Conservation (phyloP, 2,113 vertebrate species). For the Cebus imitator region DNA sequence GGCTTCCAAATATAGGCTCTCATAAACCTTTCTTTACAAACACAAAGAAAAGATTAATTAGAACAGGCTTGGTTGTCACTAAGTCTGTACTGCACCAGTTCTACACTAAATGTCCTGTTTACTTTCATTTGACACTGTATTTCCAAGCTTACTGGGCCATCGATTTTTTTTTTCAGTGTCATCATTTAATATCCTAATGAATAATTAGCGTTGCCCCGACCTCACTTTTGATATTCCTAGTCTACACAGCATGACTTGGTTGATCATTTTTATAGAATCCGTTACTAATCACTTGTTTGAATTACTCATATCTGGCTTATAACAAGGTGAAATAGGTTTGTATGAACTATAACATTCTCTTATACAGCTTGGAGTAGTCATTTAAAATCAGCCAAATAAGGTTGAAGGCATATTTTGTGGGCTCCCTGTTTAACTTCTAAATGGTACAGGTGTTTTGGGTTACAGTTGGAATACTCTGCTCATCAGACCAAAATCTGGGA, state of each 20-base stretch:
- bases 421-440: background rate
- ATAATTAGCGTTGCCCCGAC: background rate
- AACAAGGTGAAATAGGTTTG: background rate
- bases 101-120: background rate
- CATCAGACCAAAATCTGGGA: background rate
- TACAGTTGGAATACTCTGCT: background rate
- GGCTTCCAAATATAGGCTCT: background rate
- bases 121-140: background rate
- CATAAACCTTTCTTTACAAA: background rate
- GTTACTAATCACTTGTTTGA: background rate
- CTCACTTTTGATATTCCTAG: slow-evolving; percentile 15
- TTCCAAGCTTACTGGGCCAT: background rate
- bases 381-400: background rate
- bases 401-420: background rate
- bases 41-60: background rate
- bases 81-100: background rate
- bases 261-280: slow-evolving; percentile 15
- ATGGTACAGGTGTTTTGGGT: background rate
- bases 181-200: background rate
- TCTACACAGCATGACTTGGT: background rate
- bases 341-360: background rate
- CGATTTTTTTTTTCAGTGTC: background rate
- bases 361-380: background rate
- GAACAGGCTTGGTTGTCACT: background rate
- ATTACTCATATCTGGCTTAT: background rate